Conservation (phyloP, 2,888 invertebrate species). For the Drosophila kanekoi region DNA sequence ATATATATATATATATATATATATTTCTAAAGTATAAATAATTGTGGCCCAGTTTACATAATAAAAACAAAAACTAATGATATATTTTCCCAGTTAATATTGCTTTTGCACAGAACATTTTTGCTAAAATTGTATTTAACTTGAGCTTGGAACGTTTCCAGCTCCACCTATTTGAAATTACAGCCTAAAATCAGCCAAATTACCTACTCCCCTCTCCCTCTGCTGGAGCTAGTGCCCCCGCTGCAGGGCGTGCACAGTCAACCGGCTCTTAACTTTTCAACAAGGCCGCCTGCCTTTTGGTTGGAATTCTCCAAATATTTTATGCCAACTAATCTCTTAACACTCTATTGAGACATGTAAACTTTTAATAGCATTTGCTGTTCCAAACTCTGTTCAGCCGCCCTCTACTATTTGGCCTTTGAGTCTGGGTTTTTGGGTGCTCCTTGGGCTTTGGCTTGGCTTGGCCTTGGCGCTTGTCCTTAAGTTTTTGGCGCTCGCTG, state of each 20-base stretch:
- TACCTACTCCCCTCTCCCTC: background rate
- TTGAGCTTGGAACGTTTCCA: background rate
- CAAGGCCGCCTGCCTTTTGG: conserved; percentile 32
- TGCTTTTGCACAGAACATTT: background rate
- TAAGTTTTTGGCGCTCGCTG: conserved; percentile 48
- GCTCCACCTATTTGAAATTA: conserved; percentile 7
- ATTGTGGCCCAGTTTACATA: too few species aligned
- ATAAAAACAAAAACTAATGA: too few species aligned
- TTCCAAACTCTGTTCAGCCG: conserved; percentile 28
- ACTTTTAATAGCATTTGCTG: conserved; percentile 80
- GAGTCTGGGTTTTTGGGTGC: conserved; percentile 4
- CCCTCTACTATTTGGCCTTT: background rate
- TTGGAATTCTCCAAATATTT: conserved; percentile 65
- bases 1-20: too few species aligned
- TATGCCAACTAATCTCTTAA: conserved; percentile 78
- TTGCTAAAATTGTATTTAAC: conserved; percentile 7
- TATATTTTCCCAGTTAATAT: too few species aligned
- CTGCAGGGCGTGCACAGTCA: background rate
- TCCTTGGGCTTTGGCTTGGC: background rate
- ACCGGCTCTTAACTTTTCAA: conserved; percentile 44
- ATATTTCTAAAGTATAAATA: too few species aligned
- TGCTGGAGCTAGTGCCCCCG: background rate
- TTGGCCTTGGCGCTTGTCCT: conserved; percentile 34
- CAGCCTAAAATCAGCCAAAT: conserved; percentile 21
- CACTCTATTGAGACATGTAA: conserved; percentile 80